phyloP scores from a whole-genome alignment of 2,888 invertebrate genomes.

The Xestia sexstrigata region DNA sequence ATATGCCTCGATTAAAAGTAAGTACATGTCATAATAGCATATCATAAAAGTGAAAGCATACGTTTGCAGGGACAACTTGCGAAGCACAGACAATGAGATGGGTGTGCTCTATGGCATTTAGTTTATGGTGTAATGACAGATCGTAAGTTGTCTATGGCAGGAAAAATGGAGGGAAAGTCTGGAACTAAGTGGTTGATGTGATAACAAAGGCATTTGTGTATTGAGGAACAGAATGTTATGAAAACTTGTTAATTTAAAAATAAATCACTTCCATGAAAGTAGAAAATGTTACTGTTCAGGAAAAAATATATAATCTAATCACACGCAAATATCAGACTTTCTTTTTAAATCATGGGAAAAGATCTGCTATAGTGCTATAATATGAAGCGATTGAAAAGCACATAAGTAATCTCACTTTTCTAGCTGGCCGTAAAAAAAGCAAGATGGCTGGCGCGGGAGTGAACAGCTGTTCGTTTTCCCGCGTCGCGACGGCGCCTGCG shows the following conservation, averaged over 20 bases:
- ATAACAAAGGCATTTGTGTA: conserved; percentile 3
- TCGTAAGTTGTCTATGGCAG: conserved; percentile 62
- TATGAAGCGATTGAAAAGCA: conserved; percentile 48
- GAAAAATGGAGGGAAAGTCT: conserved; percentile 73
- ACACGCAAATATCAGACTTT: conserved; percentile 40
- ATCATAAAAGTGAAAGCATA: conserved; percentile 70
- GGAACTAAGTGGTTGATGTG: conserved; percentile 17
- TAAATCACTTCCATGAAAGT: conserved; percentile 15
- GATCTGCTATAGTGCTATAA: conserved; percentile 32
- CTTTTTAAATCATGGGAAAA: conserved; percentile 52
- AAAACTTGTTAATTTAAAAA: conserved; percentile 19
- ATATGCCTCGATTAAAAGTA: conserved; percentile 70
- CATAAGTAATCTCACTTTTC: conserved; percentile 57
- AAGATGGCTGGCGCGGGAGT: conserved; percentile 53
- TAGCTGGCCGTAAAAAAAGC: conserved; percentile 54
- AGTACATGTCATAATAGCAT: conserved; percentile 67
- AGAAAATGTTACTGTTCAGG: conserved; percentile 14
- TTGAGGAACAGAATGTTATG: conserved; percentile 14
- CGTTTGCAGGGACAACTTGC: conserved; percentile 64
- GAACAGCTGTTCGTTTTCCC: conserved; percentile 74
- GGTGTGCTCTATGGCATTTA: conserved; percentile 77
- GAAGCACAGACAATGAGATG: conserved; percentile 72
- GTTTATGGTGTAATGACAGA: conserved; percentile 72
- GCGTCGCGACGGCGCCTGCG: conserved; percentile 79
- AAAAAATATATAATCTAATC: conserved; percentile 43